Evolutionary conservation across 2,113 vertebrate genomes (phyloP).

Genomic region (Tringa solitaria): DNA sequence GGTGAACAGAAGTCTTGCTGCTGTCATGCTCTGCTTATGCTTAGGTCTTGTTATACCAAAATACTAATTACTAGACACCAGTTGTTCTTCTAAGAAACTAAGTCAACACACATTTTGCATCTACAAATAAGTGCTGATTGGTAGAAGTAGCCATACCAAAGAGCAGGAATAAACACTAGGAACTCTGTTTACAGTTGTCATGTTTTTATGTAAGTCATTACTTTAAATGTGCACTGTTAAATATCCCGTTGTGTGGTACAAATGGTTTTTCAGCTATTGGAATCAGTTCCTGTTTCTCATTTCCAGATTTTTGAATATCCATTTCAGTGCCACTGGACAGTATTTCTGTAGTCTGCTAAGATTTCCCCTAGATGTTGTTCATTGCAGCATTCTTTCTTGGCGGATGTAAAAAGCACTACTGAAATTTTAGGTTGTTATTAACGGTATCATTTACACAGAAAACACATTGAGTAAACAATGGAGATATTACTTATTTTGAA

Average conservation of each 20-base stretch:
- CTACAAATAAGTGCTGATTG: neutral
- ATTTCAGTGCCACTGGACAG: neutral
- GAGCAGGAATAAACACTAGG: neutral
- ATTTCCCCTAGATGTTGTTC: neutral
- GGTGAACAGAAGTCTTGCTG: neutral
- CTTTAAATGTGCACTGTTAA: neutral
- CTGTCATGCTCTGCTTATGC: neutral
- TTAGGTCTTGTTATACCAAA: neutral
- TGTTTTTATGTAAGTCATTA: neutral
- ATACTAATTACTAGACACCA: neutral
- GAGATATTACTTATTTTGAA: neutral
- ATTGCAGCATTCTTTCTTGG: neutral
- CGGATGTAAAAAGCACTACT: neutral
- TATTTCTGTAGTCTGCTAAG: neutral
- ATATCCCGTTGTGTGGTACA: neutral
- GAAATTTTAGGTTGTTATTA: neutral
- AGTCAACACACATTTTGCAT: neutral
- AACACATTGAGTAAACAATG: neutral
- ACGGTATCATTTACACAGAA: neutral
- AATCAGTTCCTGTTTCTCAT: neutral
- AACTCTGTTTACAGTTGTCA: neutral
- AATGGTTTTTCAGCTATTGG: neutral
- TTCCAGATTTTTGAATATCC: neutral
- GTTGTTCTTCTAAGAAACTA: neutral
- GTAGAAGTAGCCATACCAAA: neutral